Conservation (phyloP, 2,797 vertebrate genomes). For the Gobionotothen gibberifrons region DNA sequence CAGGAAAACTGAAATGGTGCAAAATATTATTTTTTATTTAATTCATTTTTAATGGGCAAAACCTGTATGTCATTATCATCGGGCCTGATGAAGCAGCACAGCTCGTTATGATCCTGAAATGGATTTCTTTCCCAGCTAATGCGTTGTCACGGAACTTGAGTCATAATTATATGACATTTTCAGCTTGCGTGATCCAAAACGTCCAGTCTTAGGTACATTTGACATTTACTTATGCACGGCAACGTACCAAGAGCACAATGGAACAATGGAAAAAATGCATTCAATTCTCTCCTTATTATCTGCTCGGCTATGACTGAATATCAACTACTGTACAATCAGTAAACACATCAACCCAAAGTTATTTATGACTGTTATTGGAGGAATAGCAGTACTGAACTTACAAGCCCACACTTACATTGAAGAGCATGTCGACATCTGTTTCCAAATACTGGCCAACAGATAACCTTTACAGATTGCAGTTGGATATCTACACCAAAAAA, state of each 20-base stretch:
- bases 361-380: conserved; percentile 34
- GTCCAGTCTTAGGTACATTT: conserved; percentile 6
- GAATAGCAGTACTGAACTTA: conserved; percentile 15
- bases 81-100: conserved; percentile 39
- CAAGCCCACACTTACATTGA: conserved; percentile 20
- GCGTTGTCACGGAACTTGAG: conserved; percentile 32
- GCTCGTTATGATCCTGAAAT: conserved; percentile 53
- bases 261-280: conserved; percentile 25
- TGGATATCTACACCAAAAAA: conserved; percentile 1
- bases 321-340: conserved; percentile 10
- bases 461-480: conserved; percentile 10
- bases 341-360: conserved; percentile 28
- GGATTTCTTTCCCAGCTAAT: conserved; percentile 11
- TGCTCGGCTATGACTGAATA: conserved; percentile 14
- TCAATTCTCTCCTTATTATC: conserved; percentile 10
- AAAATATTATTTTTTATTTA: conserved; percentile 26
- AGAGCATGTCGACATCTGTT: conserved; percentile 49
- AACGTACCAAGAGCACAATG: neutral
- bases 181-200: conserved; percentile 31
- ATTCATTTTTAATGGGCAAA: conserved; percentile 53
- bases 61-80: conserved; percentile 48
- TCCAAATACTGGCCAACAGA: conserved; percentile 21
- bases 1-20: neutral
- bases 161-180: conserved; percentile 60
- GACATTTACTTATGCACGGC: conserved; percentile 33